These are phyloP conservation scores for Masnerella sp. DNA, from an alignment of 2,888 invertebrate species.

Conservation along the genomic window DNA sequence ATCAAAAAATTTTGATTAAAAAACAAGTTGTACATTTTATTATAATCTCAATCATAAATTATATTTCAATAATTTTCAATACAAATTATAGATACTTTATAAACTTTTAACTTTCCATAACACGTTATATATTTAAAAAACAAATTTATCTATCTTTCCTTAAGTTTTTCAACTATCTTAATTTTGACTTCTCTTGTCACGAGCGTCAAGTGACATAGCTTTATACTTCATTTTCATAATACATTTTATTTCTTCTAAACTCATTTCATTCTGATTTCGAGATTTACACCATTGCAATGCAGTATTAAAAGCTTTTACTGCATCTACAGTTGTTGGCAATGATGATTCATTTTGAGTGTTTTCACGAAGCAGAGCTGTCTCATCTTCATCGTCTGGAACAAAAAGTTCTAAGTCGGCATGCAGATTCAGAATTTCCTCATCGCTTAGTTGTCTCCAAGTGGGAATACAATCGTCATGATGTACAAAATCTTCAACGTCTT, in stretches of 20 bases:
- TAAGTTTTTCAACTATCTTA: too few species aligned
- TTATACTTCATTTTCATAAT: not conserved
- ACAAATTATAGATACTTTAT: too few species aligned
- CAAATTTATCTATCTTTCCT: not conserved
- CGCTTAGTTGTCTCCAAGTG: not conserved
- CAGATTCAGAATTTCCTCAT: constrained; percentile 7
- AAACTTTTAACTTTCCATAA: too few species aligned
- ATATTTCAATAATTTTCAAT: too few species aligned
- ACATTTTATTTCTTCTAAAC: not conserved
- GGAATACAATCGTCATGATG: not conserved
- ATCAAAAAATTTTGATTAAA: too few species aligned
- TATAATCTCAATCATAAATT: too few species aligned
- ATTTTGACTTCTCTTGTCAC: too few species aligned
- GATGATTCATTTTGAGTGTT: not conserved
- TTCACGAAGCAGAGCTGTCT: not conserved
- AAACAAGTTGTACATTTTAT: too few species aligned
- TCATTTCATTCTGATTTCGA: not conserved
- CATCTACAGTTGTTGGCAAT: not conserved
- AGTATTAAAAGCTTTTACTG: constrained; percentile 1
- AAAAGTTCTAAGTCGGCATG: not conserved
- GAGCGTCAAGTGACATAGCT: not conserved
- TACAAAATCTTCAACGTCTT: not conserved
- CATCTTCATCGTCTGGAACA: not conserved
- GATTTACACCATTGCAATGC: constrained; percentile 6
- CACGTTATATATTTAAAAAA: not conserved